These are phyloP conservation scores for Netelia virgata DNA, from an alignment of 2,888 invertebrate genomes.

Conservation along the genomic window DNA sequence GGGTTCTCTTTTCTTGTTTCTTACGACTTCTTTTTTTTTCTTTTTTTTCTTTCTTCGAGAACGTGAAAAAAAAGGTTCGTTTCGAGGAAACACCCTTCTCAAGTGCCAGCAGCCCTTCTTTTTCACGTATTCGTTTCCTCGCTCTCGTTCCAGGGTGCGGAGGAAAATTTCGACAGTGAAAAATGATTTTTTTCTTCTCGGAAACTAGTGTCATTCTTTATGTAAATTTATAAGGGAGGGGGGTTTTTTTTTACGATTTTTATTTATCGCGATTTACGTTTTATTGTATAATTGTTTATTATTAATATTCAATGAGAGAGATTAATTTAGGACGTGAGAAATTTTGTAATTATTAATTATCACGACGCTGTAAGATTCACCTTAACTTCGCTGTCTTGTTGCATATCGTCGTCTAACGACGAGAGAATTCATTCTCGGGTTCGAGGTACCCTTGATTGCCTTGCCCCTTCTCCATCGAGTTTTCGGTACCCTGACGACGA, in stretches of 20 bases:
- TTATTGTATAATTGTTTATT: no score
- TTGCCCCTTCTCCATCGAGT: not conserved
- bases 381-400: not conserved
- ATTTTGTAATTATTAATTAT: not conserved
- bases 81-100: constrained; percentile 56
- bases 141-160: constrained; percentile 16
- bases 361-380: not conserved
- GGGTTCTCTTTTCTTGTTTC: constrained; percentile 10
- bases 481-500: constrained; percentile 40
- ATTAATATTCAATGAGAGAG: not conserved
- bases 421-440: constrained; percentile 31
- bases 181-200: constrained; percentile 28
- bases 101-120: constrained; percentile 26
- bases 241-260: not conserved
- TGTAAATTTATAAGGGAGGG: no score
- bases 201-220: not conserved
- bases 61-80: not conserved
- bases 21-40: constrained; percentile 28
- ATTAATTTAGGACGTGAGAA: not conserved
- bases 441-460: constrained; percentile 24
- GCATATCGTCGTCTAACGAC: constrained; percentile 5
- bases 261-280: not conserved
- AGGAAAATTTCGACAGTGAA: constrained; percentile 26
- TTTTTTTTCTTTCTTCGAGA: constrained; percentile 41
- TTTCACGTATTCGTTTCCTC: constrained; percentile 27